Conservation (phyloP, 2,113 vertebrate species). For the Meleagris gallopavo region DNA sequence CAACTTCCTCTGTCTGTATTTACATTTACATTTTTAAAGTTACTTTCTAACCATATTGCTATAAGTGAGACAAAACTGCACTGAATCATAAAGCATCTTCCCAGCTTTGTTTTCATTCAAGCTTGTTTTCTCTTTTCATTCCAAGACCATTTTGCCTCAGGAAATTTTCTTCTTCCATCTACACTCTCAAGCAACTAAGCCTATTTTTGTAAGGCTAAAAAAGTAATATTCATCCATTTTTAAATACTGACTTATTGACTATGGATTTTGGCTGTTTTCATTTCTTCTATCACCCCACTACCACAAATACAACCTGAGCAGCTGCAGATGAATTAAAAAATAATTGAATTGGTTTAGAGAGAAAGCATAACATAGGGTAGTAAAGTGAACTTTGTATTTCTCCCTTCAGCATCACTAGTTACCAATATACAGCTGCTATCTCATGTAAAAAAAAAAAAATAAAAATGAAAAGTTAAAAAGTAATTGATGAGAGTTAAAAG, state of each 20-base stretch:
- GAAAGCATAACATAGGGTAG: not conserved
- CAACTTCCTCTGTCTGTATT: not conserved
- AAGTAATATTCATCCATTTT: constrained; percentile 53
- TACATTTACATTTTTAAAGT: not conserved
- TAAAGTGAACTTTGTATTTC: constrained; percentile 35
- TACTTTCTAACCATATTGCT: not conserved
- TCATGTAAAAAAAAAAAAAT: constrained; percentile 37
- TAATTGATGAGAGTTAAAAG: constrained; percentile 14
- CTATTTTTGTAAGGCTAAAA: constrained; percentile 12
- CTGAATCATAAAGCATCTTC: not conserved
- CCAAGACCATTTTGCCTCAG: constrained; percentile 41
- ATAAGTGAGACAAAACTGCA: not conserved
- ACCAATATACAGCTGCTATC: constrained; percentile 31
- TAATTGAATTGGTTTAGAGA: constrained; percentile 45
- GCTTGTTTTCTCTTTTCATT: constrained; percentile 38
- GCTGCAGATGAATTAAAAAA: constrained; percentile 69
- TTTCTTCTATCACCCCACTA: not conserved
- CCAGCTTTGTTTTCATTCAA: constrained; percentile 28
- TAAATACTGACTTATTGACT: constrained; percentile 50
- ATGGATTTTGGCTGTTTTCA: constrained; percentile 11
- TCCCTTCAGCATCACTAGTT: constrained; percentile 2
- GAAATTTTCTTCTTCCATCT: constrained; percentile 11
- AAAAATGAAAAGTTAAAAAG: constrained; percentile 35
- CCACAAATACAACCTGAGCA: constrained; percentile 31
- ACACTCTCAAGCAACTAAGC: not conserved